Evolutionary conservation across 2,797 vertebrate species (phyloP), one percentile per base, ranked within the genome.

Genomic region (Champsocephalus esox): DNA sequence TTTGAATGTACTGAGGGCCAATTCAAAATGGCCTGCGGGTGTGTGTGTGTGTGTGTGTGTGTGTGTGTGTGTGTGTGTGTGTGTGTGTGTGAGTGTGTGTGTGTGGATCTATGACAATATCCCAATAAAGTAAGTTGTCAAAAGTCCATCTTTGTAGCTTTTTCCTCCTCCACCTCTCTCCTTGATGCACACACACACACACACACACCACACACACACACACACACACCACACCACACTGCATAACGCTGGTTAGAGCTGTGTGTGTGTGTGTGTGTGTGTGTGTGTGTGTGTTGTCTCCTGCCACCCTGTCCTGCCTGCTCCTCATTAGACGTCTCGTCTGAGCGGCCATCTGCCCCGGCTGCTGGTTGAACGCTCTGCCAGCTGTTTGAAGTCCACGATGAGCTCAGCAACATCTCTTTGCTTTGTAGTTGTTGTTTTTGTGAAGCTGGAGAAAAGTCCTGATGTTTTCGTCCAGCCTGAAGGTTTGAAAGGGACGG

Each of bases 341-440:
- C 79, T 86, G 84, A 92, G 83, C 41, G 75, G 81, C 91, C 92
- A 93, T 94, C 92, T 94, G 92, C 87, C 80, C 75, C 91, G 86
- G 86, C 91, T 88, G 87, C 70, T 77, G 79, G 70, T 63, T 80
- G 56, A 83, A 85, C 71, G 69, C 79, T 80, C 72, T 85, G 86
- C 89, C 91, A 90, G 72, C 74, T 79, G 86, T 93, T 92, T 93
- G 91, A 93, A 85, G 92, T 92, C 16, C 46, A 51, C 41, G 70
- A 83, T 79, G 85, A 86, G 75, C 87, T 77, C 65, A 21, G 63
- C 14, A 52, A 78, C 63, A 56, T 66, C 68, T 73, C 71, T 88
- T 81, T 75, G 83, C 83, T 88, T 89, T 89, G 66, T 79, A 79
- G 73, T 52, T 80, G 34, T 66, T 56, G 57, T 41, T 50, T n/a